Base-by-base conservation (phyloP, 2,888 invertebrate species). In the Dryobota labecula region DNA sequence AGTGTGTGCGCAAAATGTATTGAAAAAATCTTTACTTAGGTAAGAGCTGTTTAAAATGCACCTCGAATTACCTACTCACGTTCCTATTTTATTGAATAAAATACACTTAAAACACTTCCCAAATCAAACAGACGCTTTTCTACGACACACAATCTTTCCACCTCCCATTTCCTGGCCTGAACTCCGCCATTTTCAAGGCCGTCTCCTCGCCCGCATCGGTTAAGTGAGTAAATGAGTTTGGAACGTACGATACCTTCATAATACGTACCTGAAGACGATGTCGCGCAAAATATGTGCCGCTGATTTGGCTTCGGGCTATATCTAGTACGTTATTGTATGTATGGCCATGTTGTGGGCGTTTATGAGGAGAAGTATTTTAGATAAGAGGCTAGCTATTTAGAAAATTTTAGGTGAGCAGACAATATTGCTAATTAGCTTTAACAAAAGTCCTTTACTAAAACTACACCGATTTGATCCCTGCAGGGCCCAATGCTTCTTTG, bases 181-280 rank as follows among this genome's bases (percentile, higher is more conserved):
- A 0, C 11, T 27, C 33, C 76, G 80, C 69, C 49, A 33, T 41
- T 63, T 38, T 70, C 13, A 45, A 33, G 38, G 69, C 65, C 58
- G 24, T 4, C 8, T 4, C 6, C n/a, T 58, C 57, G 30, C 57
- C 41, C 41, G 47, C 15, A 65, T 69, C 33, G 24, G 65, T 49
- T 80, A 75, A 75, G 65, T 66, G 70, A 80, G 27, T 76, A 70
- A 78, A 78, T 63, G 69, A 80, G 53, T 78, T 78, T 80, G 36
- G 53, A 66, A 57, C 64, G 30, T 27, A 53, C 36, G 53, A 45
- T 45, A 60, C 47, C 58, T 54, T 27, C 30, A 66, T 41, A 20
- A 18, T 18, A 47, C 24, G 62, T 69, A 78, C 68, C 64, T 57
- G 57, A 43, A 60, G 51, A 62, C 30, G 24, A 27, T 47, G 43